Percentiles rank a stretch among this genome's conserved stretches.
Conservation (phyloP, 2,113 vertebrate species). For the Plecotus auritus region DNA sequence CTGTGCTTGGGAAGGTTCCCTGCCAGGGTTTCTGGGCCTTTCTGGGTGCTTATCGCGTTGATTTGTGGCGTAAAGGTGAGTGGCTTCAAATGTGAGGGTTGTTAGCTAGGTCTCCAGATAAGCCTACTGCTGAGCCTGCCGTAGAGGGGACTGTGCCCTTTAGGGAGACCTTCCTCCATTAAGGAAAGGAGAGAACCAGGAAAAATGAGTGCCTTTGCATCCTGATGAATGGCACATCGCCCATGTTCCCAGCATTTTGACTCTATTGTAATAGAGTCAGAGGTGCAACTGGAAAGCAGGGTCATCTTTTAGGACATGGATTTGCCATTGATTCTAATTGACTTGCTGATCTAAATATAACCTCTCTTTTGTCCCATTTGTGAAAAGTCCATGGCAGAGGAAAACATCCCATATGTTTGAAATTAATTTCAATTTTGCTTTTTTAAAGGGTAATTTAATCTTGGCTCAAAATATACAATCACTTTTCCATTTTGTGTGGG, state of each 20-base stretch:
- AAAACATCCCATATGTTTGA: neutral
- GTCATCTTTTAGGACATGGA: neutral
- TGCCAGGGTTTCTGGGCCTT: neutral
- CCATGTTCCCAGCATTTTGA: neutral
- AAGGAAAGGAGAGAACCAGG: neutral
- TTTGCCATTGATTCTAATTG: neutral
- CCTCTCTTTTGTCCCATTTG: neutral
- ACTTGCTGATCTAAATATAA: neutral
- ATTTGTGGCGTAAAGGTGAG: neutral
- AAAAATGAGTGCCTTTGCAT: neutral
- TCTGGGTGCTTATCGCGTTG: neutral
- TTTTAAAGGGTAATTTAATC: neutral
- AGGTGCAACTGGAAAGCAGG: neutral
- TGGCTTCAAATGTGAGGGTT: neutral
- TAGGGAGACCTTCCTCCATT: neutral
- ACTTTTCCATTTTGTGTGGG: neutral
- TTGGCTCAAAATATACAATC: neutral
- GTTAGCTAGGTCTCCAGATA: neutral
- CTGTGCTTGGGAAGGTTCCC: conserved; percentile 33
- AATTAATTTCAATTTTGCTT: neutral
- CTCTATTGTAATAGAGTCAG: neutral
- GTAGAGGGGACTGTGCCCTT: neutral
- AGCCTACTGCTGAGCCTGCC: neutral
- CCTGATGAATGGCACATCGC: neutral
- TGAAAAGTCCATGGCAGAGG: neutral